Conservation (phyloP, 53 echinoderm and acorn worm species). For the Paracentrotus lividus region DNA sequence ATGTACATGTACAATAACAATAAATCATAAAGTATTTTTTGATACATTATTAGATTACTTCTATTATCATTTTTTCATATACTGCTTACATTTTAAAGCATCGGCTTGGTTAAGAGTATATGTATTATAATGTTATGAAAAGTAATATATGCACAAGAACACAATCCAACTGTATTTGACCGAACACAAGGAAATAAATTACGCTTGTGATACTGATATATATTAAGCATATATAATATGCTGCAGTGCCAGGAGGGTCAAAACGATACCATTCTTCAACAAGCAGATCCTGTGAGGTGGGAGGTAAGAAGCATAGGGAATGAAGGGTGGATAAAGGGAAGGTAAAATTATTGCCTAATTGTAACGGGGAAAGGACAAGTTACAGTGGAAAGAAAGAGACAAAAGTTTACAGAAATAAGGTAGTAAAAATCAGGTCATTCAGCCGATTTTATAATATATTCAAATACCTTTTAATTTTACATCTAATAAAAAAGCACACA, state of each 20-base stretch:
- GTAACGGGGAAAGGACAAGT: neutral
- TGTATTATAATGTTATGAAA: neutral
- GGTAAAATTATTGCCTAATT: neutral
- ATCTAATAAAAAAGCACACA: too few species aligned
- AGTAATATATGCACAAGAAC: neutral
- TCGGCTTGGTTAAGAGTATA: too few species aligned
- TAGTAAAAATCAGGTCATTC: neutral
- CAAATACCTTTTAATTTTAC: too few species aligned
- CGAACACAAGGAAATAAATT: neutral
- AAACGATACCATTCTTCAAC: neutral
- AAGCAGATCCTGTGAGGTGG: neutral
- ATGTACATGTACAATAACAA: too few species aligned
- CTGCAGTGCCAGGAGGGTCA: slow-evolving; percentile 6
- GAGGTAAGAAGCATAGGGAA: neutral
- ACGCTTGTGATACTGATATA: neutral
- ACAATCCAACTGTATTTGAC: neutral
- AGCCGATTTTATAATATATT: too few species aligned
- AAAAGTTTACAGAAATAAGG: neutral
- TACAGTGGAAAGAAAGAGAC: neutral
- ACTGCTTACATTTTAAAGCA: too few species aligned
- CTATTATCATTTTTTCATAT: too few species aligned
- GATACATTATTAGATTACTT: too few species aligned
- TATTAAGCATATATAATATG: too few species aligned
- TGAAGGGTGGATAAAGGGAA: neutral
- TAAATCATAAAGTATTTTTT: too few species aligned